Conservation (phyloP, 2,888 invertebrate genomes). For the Galeruca laticollis region DNA sequence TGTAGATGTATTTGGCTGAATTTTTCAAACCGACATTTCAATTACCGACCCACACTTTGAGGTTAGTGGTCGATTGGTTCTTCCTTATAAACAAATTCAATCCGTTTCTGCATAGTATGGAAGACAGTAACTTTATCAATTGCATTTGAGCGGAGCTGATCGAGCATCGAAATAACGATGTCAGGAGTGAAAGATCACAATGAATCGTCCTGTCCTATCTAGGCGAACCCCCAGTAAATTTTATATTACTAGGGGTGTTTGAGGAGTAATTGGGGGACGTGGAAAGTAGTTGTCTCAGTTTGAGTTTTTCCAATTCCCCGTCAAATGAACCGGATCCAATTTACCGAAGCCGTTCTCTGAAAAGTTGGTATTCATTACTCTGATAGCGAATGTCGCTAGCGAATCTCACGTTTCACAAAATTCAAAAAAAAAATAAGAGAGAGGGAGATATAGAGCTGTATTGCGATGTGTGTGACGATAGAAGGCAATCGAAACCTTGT, state of each 20-base stretch:
- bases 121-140: conserved; percentile 17
- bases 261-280: conserved; percentile 53
- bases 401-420: conserved; percentile 19
- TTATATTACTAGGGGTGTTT: conserved; percentile 42
- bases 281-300: conserved; percentile 54
- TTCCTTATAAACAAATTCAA: too few relatives aligned
- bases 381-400: conserved; percentile 43
- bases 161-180: conserved; percentile 21
- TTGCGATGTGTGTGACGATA: too few relatives aligned
- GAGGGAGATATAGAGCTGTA: too few relatives aligned
- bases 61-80: too few relatives aligned
- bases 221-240: conserved; percentile 36
- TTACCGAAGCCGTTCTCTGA: conserved; percentile 54
- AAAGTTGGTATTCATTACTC: conserved; percentile 44
- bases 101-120: background rate
- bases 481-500: too few relatives aligned
- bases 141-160: conserved; percentile 7
- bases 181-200: conserved; percentile 11
- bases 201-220: conserved; percentile 26
- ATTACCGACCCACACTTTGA: too few relatives aligned
- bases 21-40: too few relatives aligned
- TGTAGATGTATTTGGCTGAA: too few relatives aligned
- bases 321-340: conserved; percentile 60
- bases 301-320: conserved; percentile 59
- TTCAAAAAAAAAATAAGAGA: background rate